Base-by-base conservation (phyloP, 2,797 vertebrate genomes). In the Threskiornis aethiopicus region DNA sequence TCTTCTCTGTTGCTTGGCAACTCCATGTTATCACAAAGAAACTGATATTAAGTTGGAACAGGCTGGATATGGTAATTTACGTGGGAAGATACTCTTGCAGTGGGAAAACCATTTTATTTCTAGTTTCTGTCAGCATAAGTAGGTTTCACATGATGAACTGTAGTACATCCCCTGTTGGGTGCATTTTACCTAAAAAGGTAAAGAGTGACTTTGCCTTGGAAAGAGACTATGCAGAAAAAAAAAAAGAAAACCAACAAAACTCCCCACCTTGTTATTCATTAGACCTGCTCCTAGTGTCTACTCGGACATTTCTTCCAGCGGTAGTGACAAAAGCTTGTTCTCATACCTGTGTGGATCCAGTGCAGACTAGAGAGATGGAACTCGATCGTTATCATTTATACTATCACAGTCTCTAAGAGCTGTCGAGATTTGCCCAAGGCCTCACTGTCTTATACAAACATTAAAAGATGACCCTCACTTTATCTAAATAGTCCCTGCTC, bases 111-210 rank as follows among this genome's bases (percentile, higher is more conserved):
- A 84, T 97, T 97, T 96, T 95, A 96, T 97, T 97, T 97, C 97
- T 96, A 96, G 95, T 96, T 97, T 97, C 92, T 97, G 92, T 96
- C 94, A 94, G 81, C 46, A 0, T 93, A 95, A 96, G 78, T 95
- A 95, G 83, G 93, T 91, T 97, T 97, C 97, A 96, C 89, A 91
- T 95, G 92, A 96, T 96, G 93, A 91, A 95, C 84, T 90, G 92
- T 89, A 80, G 93, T 73, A 94, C 92, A 93, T 95, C 90, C 83
- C 86, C 92, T 95, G 71, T 87, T 73, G 95, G 78, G 79, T 90
- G 54, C 84, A 91, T 97, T 97, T 98, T 97, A 94, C 97, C 97
- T 97, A 96, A 98, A 97, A 98, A 98, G 97, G 97, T 96, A 97
- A 97, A 94, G 95, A 94, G 41, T 4, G 13, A 79, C 66, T 94